phyloP scores from a whole-genome alignment of 2,113 vertebrate species.

The Gracilinanus agilis region DNA sequence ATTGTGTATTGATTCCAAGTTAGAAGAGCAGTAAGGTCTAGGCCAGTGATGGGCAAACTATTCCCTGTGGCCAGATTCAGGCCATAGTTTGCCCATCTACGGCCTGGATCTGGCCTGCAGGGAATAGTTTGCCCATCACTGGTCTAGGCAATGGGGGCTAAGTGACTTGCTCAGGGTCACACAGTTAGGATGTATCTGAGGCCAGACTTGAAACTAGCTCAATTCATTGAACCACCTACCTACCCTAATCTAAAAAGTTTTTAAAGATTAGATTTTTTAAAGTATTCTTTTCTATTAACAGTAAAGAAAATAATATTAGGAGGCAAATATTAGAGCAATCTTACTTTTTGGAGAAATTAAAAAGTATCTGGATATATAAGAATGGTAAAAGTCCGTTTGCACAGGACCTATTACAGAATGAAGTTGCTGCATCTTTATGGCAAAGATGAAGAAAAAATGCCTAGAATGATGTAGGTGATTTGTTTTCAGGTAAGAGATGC shows the following conservation, averaged over 20 bases:
- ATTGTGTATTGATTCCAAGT: too few species aligned
- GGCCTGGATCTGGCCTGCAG: too few species aligned
- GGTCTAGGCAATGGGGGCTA: too few species aligned
- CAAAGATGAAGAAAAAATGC: slow-evolving; percentile 29
- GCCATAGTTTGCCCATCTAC: too few species aligned
- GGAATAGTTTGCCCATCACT: too few species aligned
- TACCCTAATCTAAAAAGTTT: not conserved
- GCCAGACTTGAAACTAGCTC: too few species aligned
- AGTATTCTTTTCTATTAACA: not conserved
- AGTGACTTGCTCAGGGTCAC: too few species aligned
- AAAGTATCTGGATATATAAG: slow-evolving; percentile 43
- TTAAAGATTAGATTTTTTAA: not conserved
- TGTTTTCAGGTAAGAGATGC: not conserved
- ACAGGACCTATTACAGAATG: not conserved
- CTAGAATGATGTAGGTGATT: not conserved
- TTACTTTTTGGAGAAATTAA: not conserved
- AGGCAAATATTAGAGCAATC: slow-evolving; percentile 13
- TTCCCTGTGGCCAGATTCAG: too few species aligned
- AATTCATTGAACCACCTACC: too few species aligned
- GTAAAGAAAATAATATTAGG: slow-evolving; percentile 45
- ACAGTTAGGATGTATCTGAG: too few species aligned
- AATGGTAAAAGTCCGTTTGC: slow-evolving; percentile 18
- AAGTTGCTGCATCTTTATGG: slow-evolving; percentile 19
- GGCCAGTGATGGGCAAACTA: too few species aligned
- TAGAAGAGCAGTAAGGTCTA: too few species aligned